Evolutionary conservation across 2,888 invertebrate species (phyloP).

Genomic region (Alloscopus bannaensis): DNA sequence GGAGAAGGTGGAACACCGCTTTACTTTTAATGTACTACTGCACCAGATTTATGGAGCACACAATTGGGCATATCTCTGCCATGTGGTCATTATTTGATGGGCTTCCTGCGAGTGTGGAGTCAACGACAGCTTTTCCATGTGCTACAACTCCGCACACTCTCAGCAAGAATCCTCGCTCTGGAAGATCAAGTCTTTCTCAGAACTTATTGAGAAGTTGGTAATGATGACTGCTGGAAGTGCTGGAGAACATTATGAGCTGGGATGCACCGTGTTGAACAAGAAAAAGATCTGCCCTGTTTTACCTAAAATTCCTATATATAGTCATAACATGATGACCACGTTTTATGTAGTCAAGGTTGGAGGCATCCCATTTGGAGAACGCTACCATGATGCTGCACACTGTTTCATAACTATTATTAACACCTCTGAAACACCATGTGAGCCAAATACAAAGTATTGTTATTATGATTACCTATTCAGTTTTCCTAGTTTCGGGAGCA

Average conservation of each 20-base stretch:
- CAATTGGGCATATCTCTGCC: background rate
- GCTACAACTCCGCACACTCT: constrained; percentile 9
- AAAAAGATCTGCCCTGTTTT: background rate
- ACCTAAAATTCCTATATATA: background rate
- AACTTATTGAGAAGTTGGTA: too few species aligned
- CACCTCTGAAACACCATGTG: constrained; percentile 28
- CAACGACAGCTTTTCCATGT: background rate
- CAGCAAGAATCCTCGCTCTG: constrained; percentile 14
- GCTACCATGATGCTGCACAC: background rate
- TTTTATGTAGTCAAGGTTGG: background rate
- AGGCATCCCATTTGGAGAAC: too few species aligned
- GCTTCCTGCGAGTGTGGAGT: background rate
- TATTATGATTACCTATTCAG: too few species aligned
- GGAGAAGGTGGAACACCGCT: too few species aligned
- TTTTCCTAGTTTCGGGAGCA: background rate
- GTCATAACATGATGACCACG: background rate
- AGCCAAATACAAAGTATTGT: constrained; percentile 15
- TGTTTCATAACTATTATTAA: constrained; percentile 35
- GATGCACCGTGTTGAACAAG: background rate
- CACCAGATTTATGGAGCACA: too few species aligned
- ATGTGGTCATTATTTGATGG: constrained; percentile 11
- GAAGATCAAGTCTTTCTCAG: too few species aligned
- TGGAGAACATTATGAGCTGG: too few species aligned
- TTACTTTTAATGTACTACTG: too few species aligned
- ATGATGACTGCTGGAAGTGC: background rate